A percentile compares a stretch with the other conserved stretches of the same genome.
These are phyloP conservation scores for Semicossyphus pulcher DNA, from an alignment of 2,113 vertebrate genomes.

Conservation along the genomic window DNA sequence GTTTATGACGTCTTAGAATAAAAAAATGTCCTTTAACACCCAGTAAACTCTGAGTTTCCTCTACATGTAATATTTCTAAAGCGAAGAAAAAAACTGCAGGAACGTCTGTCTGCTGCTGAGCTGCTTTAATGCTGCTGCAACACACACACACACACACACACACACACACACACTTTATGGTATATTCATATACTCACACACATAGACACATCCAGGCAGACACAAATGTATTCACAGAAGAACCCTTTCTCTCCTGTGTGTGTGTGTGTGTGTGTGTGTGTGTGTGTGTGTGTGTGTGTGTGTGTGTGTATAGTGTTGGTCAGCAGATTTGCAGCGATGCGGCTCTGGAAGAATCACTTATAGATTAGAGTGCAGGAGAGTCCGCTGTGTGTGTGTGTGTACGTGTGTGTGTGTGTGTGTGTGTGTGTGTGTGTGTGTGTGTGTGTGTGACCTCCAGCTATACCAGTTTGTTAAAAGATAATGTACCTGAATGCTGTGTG, in stretches of 20 bases:
- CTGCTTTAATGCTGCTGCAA: conserved; percentile 14
- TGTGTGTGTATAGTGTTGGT: conserved; percentile 47
- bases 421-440: conserved; percentile 31
- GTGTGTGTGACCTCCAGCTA: conserved; percentile 16
- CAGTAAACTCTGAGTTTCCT: too few species aligned
- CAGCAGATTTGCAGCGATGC: conserved; percentile 65
- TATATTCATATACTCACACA: conserved; percentile 22
- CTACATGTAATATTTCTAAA: background rate
- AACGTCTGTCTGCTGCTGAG: background rate
- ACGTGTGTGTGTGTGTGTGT: conserved; percentile 32
- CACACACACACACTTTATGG: conserved; percentile 1
- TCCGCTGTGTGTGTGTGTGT: conserved; percentile 15
- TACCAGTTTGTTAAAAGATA: conserved; percentile 6
- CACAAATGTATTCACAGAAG: conserved; percentile 59
- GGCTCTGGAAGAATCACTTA: conserved; percentile 68
- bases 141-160: conserved; percentile 24
- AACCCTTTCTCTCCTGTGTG: conserved; percentile 10
- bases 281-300: conserved; percentile 19
- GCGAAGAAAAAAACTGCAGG: background rate
- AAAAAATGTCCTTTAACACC: too few species aligned
- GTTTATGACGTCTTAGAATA: too few species aligned
- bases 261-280: conserved; percentile 36
- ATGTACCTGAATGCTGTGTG: conserved; percentile 8
- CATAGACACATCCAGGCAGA: conserved; percentile 24
- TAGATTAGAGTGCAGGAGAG: conserved; percentile 60